Percentiles rank a stretch among this genome's conserved stretches.
Conservation (phyloP, 1,140 invertebrate genomes). For the Pseudoatta argentina region DNA sequence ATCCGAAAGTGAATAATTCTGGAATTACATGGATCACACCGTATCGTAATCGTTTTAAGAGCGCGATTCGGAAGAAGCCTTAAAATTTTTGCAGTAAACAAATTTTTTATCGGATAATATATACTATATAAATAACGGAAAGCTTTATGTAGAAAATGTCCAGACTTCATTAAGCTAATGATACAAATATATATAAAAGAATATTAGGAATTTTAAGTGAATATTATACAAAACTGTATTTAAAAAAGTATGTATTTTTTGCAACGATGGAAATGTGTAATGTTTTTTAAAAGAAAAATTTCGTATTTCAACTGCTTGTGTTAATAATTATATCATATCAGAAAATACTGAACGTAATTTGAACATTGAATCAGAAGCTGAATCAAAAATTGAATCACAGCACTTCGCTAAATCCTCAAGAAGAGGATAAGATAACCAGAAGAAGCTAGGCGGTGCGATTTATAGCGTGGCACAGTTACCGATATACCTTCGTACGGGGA, state of each 20-base stretch:
- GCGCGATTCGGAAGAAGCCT: background rate
- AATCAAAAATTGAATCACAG: background rate
- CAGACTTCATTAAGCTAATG: background rate
- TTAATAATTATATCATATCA: background rate
- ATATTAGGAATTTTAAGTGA: background rate
- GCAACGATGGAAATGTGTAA: background rate
- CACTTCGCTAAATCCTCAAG: background rate
- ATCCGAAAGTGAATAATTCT: slow-evolving; percentile 25
- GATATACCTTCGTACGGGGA: slow-evolving; percentile 50
- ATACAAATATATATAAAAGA: background rate
- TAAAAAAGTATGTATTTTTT: background rate
- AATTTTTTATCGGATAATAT: background rate
- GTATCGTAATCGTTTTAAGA: background rate
- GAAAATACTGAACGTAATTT: background rate
- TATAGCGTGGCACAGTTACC: slow-evolving; percentile 58
- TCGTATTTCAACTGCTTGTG: background rate
- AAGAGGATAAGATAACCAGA: slow-evolving; percentile 22
- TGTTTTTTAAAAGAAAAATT: background rate
- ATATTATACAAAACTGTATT: background rate
- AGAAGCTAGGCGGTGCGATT: slow-evolving; percentile 28
- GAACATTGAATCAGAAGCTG: background rate
- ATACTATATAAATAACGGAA: background rate
- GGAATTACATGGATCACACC: background rate
- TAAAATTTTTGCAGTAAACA: background rate
- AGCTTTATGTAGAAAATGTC: background rate